Conservation (phyloP, 2,113 vertebrate species). For the Nothobranchius kuhntae region DNA sequence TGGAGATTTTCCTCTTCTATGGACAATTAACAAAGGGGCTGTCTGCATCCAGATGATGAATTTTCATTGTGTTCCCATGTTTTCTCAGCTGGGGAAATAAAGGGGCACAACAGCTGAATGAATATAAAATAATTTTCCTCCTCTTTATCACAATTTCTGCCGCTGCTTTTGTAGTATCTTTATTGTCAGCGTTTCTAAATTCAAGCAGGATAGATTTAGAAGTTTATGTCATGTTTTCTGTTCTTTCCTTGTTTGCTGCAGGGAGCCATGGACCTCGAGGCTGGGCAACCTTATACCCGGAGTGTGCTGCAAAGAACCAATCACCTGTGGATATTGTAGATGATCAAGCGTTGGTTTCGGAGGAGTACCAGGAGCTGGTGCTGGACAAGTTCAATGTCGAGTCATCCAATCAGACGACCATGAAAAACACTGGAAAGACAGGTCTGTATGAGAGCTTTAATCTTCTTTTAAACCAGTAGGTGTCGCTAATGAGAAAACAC, state of each 20-base stretch:
- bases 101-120: conserved; percentile 32
- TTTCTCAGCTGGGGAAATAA: conserved; percentile 37
- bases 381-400: conserved; percentile 90
- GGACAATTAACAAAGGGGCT: conserved; percentile 40
- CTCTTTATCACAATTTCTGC: conserved; percentile 18
- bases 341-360: conserved; percentile 81
- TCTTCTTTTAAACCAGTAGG: background rate
- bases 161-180: conserved; percentile 6
- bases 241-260: conserved; percentile 63
- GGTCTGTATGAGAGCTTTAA: conserved; percentile 71
- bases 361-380: conserved; percentile 90
- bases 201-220: background rate
- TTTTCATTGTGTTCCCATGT: conserved; percentile 52
- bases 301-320: conserved; percentile 88
- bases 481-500: too few species aligned
- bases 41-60: conserved; percentile 33
- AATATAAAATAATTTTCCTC: conserved; percentile 41
- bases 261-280: conserved; percentile 89
- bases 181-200: conserved; percentile 32
- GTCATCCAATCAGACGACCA: conserved; percentile 97
- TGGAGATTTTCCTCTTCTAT: conserved; percentile 33
- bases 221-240: background rate
- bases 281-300: conserved; percentile 87
- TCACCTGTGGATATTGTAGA: conserved; percentile 93
- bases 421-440: conserved; percentile 99